phyloP scores from a whole-genome alignment of 2,888 invertebrate species.

The Proisotoma minuta region DNA sequence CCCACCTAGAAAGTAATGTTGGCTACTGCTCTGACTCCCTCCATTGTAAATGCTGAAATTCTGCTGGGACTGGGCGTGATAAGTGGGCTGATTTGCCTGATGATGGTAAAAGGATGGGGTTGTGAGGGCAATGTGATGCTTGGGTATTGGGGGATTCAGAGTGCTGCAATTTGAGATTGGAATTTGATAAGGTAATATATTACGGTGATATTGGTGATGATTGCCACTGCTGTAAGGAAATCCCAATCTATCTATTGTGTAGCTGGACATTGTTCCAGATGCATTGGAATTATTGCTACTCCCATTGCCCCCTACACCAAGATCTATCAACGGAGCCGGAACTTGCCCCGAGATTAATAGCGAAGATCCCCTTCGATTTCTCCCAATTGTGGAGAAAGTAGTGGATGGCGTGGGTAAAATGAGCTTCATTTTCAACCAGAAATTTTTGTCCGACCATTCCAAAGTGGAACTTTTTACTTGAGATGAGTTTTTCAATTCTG shows the following conservation, averaged over 20 bases:
- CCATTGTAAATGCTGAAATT: constrained; percentile 13
- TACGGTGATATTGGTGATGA: constrained; percentile 29
- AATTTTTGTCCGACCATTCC: constrained; percentile 39
- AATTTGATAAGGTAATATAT: constrained; percentile 33
- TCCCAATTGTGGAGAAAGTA: neutral
- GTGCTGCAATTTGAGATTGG: constrained; percentile 19
- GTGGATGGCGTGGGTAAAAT: constrained; percentile 25
- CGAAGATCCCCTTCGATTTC: constrained; percentile 4
- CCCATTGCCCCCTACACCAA: neutral
- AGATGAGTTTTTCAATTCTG: constrained; percentile 21
- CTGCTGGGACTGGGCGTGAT: constrained; percentile 4
- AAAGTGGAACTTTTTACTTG: constrained; percentile 23
- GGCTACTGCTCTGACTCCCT: constrained; percentile 6
- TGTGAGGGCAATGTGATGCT: constrained; percentile 32
- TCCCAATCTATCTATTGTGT: constrained; percentile 24
- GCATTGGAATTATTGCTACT: constrained; percentile 10
- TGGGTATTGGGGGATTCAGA: constrained; percentile 26
- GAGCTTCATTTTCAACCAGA: constrained; percentile 41
- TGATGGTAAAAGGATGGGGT: neutral
- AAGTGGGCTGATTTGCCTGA: constrained; percentile 10
- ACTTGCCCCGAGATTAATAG: neutral
- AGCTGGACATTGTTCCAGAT: constrained; percentile 28
- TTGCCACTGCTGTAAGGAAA: constrained; percentile 28
- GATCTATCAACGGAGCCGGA: constrained; percentile 18
- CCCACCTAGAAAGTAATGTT: neutral